Base-by-base conservation (phyloP, 2,797 vertebrate genomes). In the Varecia variegata region DNA sequence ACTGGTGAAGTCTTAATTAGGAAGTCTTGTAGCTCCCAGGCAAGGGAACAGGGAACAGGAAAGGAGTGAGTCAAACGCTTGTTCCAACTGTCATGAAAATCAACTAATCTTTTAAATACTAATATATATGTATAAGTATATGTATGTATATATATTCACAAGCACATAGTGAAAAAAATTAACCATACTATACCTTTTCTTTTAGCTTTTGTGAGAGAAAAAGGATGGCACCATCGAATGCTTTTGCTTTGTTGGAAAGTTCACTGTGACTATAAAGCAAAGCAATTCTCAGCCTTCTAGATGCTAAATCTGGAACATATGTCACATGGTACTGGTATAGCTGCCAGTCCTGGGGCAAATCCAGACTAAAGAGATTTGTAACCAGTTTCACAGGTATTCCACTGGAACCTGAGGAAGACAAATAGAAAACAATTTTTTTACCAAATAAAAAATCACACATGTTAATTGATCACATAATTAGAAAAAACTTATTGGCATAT, bases 121-220 rank as follows among this genome's bases (percentile, higher is more conserved):
- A 62, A 62, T 32, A 15, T 62, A 35, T 32, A 56, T 40, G 50
- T 4, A 9, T 70, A 4, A 45, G 52, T 14, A 2, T 17, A 8
- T 32, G 32, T 82, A 10, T 60, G 32, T 21, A 7, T 43, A 58
- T 15, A 32, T 6, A 71, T 1, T 18, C 14, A 50, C 2, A 62
- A 3, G 13, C 27, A 74, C 2, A n/a, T 5, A 18, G 3, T 5
- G 12, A 30, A 85, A 88, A 88, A 80, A 9, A 70, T 7, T 14
- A 30, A 76, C 40, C 32, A 30, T 38, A 90, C 56, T 47, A 54
- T 98, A 98, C 98, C 97, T 98, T 94, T 52, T 97, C 94, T 89
- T 98, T 92, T 32, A 97, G 92, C 17, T 98, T 98, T 60, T 97
- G 79, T 76, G 97, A 89, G 11, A 98, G 95, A 88, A 98, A 98